Percentiles rank a stretch among this genome's conserved stretches.
These are phyloP conservation scores for Bubo blakistoni DNA, from an alignment of 2,113 vertebrate species.

Conservation along the genomic window DNA sequence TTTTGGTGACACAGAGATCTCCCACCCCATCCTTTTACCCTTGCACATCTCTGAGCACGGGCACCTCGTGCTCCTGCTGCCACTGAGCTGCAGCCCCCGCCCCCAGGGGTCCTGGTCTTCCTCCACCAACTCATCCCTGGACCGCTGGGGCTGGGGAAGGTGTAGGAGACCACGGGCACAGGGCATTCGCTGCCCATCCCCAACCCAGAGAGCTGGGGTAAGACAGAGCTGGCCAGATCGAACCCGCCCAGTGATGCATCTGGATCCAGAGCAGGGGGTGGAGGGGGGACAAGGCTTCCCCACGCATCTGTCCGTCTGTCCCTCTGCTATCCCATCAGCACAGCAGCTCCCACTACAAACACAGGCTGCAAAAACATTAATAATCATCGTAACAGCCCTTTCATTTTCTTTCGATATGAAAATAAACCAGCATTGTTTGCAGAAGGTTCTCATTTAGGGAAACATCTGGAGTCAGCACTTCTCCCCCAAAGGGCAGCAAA, in stretches of 20 bases:
- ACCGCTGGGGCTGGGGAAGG: background rate
- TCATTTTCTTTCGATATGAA: background rate
- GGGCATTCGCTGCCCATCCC: background rate
- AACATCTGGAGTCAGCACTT: conserved; percentile 45
- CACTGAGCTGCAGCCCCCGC: accelerated
- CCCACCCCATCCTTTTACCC: background rate
- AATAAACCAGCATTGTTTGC: background rate
- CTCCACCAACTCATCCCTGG: background rate
- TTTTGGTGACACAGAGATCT: background rate
- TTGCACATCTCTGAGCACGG: background rate
- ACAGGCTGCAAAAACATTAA: background rate
- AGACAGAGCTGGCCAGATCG: background rate
- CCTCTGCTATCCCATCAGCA: accelerated
- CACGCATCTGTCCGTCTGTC: accelerated
- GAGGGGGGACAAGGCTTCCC: background rate
- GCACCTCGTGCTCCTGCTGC: background rate
- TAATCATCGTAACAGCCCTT: background rate
- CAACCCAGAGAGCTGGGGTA: background rate
- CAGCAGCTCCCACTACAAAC: background rate
- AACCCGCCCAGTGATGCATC: background rate
- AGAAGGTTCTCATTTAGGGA: conserved; percentile 45
- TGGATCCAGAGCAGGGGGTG: background rate
- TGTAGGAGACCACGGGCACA: background rate
- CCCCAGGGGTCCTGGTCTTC: background rate
- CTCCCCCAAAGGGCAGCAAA: background rate